Base-by-base conservation (phyloP, 2,797 vertebrate species). In the Crax fasciolata region DNA sequence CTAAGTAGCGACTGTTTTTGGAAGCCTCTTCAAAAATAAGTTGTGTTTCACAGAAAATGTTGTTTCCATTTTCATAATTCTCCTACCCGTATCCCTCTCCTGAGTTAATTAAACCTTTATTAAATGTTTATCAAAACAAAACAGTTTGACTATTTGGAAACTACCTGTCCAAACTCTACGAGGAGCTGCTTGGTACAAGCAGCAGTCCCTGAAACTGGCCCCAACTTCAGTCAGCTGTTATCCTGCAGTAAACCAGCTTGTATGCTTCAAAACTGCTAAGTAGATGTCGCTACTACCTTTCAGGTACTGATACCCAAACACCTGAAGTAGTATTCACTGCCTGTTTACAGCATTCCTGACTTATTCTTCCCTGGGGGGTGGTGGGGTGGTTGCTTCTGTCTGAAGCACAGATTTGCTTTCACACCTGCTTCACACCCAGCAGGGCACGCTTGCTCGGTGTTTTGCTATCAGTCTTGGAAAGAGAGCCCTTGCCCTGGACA, bases 91-190 rank as follows among this genome's bases (percentile, higher is more conserved):
- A 14, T 59, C 25, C 52, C 41, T 87, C 63, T 74, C 30, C 48
- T 93, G 67, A 44, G 38, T 90, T 93, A 96, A 94, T 87, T 90
- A 87, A 86, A 43, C 28, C 63, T 87, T 93, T 75, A 76, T 80
- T 84, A 58, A 79, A 49, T 27, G n/a, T 72, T 92, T 93, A 49
- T 49, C 39, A 55, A 85, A 68, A 62, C 16, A 80, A 66, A 77
- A 10, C 35, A 27, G 15, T 84, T 92, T 65, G n/a, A 54, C 24
- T 91, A 3, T 25, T 79, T 74, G 78, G 54, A 58, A 95, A 66
- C 32, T 43, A 51, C 81, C 75, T 84, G 30, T 43, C 66, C 43
- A 24, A 54, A 71, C 55, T 32, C 16, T 68, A 8, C 49, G 51
- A 51, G 20, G 48, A 87, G 23, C 43, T 54, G 32, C 35, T 46